A percentile compares a stretch with the other conserved stretches of the same genome.
Conservation (phyloP, 2,113 vertebrate species). For the Oncorhynchus clarkii region DNA sequence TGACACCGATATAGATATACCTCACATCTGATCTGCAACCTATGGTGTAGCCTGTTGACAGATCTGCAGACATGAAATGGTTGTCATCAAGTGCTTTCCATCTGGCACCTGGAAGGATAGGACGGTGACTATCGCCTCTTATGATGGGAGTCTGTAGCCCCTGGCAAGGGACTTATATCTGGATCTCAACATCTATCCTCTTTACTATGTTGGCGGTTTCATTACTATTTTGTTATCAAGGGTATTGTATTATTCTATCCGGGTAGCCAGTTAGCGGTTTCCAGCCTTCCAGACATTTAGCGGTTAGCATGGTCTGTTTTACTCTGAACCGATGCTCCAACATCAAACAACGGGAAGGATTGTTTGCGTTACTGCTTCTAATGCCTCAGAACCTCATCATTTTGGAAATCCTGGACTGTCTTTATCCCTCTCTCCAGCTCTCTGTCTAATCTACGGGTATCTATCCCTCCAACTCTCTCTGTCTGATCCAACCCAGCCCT, state of each 20-base stretch:
- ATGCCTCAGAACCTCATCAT: conserved; percentile 55
- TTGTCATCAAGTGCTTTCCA: conserved; percentile 25
- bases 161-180: conserved; percentile 8
- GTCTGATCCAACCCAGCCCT: conserved; percentile 42
- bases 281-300: no score
- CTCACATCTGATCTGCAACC: neutral
- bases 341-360: conserved; percentile 64
- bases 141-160: conserved; percentile 8
- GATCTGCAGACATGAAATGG: conserved; percentile 38
- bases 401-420: conserved; percentile 55
- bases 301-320: conserved; percentile 30
- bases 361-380: conserved; percentile 67
- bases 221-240: no score
- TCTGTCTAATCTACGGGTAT: conserved; percentile 44
- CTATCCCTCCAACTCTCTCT: conserved; percentile 15
- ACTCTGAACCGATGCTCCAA: conserved; percentile 43
- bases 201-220: conserved; percentile 57
- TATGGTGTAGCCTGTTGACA: conserved; percentile 2
- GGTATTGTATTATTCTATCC: no score
- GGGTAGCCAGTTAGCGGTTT: no score
- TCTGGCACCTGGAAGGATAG: conserved; percentile 9
- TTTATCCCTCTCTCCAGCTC: neutral
- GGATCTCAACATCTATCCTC: conserved; percentile 40
- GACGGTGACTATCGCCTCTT: neutral
- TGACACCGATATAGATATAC: neutral